Evolutionary conservation across 2,797 vertebrate genomes (phyloP).

Genomic region (Poeciliopsis paucimaculata): DNA sequence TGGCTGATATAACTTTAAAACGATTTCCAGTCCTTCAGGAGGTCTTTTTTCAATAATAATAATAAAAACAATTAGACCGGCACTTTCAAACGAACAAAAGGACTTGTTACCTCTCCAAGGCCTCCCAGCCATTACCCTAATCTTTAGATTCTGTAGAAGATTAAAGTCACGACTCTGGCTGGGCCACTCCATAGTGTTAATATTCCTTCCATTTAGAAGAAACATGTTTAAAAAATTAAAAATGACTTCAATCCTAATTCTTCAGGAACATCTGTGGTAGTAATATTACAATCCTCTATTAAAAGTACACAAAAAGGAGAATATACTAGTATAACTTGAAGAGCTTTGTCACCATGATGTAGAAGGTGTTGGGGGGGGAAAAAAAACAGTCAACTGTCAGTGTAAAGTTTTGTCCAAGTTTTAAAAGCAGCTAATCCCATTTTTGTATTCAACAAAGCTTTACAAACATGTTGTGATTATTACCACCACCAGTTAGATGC

Average conservation of each 20-base stretch:
- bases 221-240: background rate
- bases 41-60: background rate
- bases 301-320: background rate
- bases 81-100: background rate
- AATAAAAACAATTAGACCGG: background rate
- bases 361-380: background rate
- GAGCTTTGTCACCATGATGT: background rate
- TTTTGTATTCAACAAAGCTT: background rate
- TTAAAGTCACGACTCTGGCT: background rate
- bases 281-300: too few relatives aligned
- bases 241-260: background rate
- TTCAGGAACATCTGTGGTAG: background rate
- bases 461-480: conserved; percentile 36
- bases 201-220: background rate
- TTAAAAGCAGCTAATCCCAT: background rate
- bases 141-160: background rate
- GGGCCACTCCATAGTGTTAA: background rate
- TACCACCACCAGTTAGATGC: conserved; percentile 37
- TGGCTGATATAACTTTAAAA: background rate
- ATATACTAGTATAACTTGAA: background rate
- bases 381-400: background rate
- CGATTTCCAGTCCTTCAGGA: background rate
- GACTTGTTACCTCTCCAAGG: background rate
- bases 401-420: background rate
- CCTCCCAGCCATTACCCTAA: background rate